phyloP scores from a whole-genome alignment of 2,888 invertebrate species.

The Apodemia zela region DNA sequence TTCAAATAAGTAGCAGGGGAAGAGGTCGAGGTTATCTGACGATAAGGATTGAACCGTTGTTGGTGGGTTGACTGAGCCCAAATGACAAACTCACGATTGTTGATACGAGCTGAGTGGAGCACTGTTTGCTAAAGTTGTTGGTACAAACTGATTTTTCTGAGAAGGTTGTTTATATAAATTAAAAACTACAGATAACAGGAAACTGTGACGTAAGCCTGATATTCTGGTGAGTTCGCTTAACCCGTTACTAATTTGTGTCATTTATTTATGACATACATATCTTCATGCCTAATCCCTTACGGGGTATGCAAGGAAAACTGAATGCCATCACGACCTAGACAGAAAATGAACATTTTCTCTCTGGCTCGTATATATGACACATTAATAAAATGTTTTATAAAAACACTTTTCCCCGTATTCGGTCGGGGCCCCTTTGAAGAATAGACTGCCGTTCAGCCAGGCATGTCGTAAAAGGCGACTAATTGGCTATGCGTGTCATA shows the following conservation, averaged over 20 bases:
- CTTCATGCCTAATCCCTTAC: too few relatives aligned
- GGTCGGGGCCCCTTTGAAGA: too few relatives aligned
- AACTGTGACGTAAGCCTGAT: neutral
- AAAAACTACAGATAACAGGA: constrained; percentile 1
- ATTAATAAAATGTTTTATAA: too few relatives aligned
- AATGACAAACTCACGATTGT: constrained; percentile 40
- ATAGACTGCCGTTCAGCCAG: neutral
- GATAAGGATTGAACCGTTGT: constrained; percentile 59
- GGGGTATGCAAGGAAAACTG: too few relatives aligned
- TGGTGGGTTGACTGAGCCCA: constrained; percentile 51
- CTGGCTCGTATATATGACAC: too few relatives aligned
- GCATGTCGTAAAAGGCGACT: neutral
- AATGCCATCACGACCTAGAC: too few relatives aligned
- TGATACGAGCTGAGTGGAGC: constrained; percentile 26
- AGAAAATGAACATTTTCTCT: too few relatives aligned
- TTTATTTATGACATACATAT: neutral
- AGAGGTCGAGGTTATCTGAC: constrained; percentile 71
- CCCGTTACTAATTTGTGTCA: neutral
- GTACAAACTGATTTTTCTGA: constrained; percentile 13
- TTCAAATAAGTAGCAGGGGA: constrained; percentile 36
- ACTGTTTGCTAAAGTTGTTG: constrained; percentile 25
- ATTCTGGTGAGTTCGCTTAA: neutral
- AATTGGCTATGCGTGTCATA: too few relatives aligned
- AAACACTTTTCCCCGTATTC: too few relatives aligned
- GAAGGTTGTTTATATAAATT: constrained; percentile 3